phyloP scores from a whole-genome alignment of 2,113 vertebrate species.

The Petrocephalus microphthalmus region DNA sequence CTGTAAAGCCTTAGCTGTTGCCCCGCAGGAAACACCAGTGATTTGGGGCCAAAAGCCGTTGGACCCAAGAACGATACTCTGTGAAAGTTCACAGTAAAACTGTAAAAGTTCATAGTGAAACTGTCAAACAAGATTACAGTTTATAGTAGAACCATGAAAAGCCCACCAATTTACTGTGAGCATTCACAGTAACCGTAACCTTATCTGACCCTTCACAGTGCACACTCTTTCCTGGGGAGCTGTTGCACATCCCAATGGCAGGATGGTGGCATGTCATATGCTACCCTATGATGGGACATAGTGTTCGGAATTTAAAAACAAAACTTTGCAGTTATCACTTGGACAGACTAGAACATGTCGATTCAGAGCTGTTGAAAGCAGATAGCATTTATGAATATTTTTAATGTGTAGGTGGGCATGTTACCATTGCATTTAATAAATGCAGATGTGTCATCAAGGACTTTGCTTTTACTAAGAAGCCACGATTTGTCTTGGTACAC shows the following conservation, averaged over 20 bases:
- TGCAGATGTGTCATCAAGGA: background rate
- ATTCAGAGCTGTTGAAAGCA: background rate
- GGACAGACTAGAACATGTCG: background rate
- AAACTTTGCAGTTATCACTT: background rate
- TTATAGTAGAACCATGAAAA: too few relatives aligned
- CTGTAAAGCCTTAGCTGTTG: background rate
- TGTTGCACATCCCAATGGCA: background rate
- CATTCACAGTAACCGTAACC: too few relatives aligned
- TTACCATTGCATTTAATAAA: background rate
- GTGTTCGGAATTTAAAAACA: conserved; percentile 4
- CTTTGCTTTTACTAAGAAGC: background rate
- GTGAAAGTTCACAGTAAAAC: too few relatives aligned
- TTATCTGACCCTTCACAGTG: too few relatives aligned
- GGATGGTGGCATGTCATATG: background rate
- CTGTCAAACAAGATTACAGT: too few relatives aligned
- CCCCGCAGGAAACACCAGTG: background rate
- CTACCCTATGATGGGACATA: background rate
- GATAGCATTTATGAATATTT: background rate
- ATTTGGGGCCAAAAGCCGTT: background rate
- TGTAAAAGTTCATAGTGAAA: too few relatives aligned
- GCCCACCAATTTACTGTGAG: too few relatives aligned
- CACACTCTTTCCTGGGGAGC: too few relatives aligned
- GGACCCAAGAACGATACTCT: too few relatives aligned
- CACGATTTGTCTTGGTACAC: background rate
- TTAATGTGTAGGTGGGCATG: background rate